These are phyloP conservation scores for Lithobates pipiens DNA, from an alignment of 2,797 vertebrate genomes.

Conservation along the genomic window DNA sequence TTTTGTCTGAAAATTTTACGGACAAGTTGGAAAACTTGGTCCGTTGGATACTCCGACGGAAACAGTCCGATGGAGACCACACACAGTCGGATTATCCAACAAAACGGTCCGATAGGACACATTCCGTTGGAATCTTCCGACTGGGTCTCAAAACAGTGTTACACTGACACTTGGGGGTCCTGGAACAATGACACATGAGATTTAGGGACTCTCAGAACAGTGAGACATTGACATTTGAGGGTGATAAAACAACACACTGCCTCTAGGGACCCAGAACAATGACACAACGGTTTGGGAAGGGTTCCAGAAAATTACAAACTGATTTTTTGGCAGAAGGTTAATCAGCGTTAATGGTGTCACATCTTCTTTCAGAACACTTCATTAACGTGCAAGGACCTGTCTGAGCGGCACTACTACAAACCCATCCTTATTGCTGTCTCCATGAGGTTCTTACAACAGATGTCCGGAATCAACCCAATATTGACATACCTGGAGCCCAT, in stretches of 20 bases:
- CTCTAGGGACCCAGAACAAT: too few species aligned
- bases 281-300: too few species aligned
- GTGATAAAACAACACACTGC: too few species aligned
- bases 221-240: not conserved
- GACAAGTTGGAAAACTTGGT: too few species aligned
- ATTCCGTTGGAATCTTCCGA: too few species aligned
- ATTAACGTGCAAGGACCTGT: slow-evolving; percentile 78
- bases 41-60: too few species aligned
- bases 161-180: not conserved
- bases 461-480: slow-evolving; percentile 90
- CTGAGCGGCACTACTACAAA: slow-evolving; percentile 79
- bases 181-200: not conserved
- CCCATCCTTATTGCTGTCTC: slow-evolving; percentile 84
- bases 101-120: too few species aligned
- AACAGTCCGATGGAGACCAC: too few species aligned
- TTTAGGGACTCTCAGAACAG: not conserved
- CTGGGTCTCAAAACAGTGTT: not conserved
- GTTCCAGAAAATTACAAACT: too few species aligned
- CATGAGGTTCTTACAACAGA: slow-evolving; percentile 95
- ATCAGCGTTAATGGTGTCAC: not conserved
- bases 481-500: slow-evolving; percentile 80
- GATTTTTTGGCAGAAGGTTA: not conserved
- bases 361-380: slow-evolving; percentile 21
- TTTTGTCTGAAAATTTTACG: too few species aligned
- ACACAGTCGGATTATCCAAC: too few species aligned